Conservation (phyloP, 2,113 vertebrate genomes). For the Amia ocellicauda region DNA sequence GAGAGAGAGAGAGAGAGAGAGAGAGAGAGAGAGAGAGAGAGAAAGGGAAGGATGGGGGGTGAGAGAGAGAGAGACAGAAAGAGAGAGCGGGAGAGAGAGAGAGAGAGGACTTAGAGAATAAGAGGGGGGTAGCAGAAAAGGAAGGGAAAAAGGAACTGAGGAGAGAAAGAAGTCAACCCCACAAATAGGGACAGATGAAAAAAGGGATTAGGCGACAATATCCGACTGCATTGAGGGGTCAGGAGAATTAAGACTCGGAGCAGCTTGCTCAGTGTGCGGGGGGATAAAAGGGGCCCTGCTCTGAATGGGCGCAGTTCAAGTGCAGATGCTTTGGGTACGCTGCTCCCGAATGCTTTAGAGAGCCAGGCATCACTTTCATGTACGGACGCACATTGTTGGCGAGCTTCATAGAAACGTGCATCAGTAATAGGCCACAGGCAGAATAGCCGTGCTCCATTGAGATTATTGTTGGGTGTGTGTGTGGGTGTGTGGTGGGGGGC, state of each 20-base stretch:
- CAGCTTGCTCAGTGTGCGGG: constrained; percentile 66
- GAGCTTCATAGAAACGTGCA: constrained; percentile 33
- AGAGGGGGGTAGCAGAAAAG: constrained; percentile 56
- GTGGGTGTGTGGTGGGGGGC: not conserved
- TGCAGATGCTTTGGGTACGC: constrained; percentile 61
- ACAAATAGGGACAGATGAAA: constrained; percentile 69
- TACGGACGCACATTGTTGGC: constrained; percentile 40
- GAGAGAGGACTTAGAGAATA: constrained; percentile 59
- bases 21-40: too few species aligned
- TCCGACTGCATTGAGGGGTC: constrained; percentile 70
- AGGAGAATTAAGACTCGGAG: constrained; percentile 67
- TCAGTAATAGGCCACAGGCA: constrained; percentile 41
- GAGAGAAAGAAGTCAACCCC: constrained; percentile 75
- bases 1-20: constrained; percentile 54
- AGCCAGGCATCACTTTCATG: constrained; percentile 49
- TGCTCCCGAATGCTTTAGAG: constrained; percentile 46
- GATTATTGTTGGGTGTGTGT: constrained; percentile 21
- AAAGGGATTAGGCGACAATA: constrained; percentile 74
- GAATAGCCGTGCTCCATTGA: constrained; percentile 43
- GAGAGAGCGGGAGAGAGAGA: constrained; percentile 18
- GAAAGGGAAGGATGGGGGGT: constrained; percentile 63
- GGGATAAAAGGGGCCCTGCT: constrained; percentile 67
- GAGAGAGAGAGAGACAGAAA: constrained; percentile 51
- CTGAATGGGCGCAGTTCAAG: constrained; percentile 73
- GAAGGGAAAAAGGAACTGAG: constrained; percentile 66